Conservation (phyloP, 2,113 vertebrate genomes). For the Clupea harengus region DNA sequence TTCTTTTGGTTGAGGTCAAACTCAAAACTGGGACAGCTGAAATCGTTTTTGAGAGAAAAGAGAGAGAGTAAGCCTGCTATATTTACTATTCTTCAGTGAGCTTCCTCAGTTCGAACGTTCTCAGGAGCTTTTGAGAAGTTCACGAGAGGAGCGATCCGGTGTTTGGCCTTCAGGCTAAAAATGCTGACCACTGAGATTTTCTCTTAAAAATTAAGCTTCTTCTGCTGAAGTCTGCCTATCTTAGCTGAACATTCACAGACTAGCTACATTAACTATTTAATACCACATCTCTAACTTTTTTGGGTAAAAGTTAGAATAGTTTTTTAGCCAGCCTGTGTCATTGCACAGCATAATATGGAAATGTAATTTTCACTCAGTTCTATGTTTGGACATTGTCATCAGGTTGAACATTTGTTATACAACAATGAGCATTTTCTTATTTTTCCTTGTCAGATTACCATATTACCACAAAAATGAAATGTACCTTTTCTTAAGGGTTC, state of each 20-base stretch:
- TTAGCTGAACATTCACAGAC: slow-evolving; percentile 4
- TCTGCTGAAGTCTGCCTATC: background rate
- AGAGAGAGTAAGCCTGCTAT: background rate
- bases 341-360: background rate
- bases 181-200: background rate
- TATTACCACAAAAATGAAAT: background rate
- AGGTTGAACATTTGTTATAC: background rate
- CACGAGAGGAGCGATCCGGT: background rate
- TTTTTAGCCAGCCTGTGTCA: background rate
- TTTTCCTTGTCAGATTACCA: background rate
- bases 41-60: background rate
- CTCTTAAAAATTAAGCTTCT: background rate
- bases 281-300: background rate
- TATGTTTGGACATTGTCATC: background rate
- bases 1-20: background rate
- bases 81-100: background rate
- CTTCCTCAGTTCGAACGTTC: background rate
- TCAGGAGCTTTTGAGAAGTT: background rate
- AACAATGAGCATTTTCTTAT: background rate
- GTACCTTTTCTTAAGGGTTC: background rate
- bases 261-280: background rate
- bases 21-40: background rate
- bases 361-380: background rate
- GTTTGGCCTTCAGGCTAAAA: background rate
- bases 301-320: background rate